Conservation (phyloP, 2,888 invertebrate species). For the Xanthia icteritia region DNA sequence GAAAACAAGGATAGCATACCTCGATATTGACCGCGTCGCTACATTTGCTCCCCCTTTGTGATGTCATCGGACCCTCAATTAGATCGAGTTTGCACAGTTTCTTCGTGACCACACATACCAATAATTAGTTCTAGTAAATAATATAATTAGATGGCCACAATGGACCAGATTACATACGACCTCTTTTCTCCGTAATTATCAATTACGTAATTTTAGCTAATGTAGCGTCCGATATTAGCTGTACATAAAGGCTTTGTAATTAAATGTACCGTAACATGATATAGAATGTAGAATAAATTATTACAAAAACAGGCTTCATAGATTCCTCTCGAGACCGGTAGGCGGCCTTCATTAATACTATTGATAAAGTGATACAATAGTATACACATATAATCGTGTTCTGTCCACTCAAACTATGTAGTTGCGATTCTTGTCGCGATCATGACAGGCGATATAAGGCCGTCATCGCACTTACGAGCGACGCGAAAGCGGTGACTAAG, state of each 20-base stretch:
- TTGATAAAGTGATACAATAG: conserved; percentile 43
- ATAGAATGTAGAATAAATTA: conserved; percentile 32
- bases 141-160: conserved; percentile 12
- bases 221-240: background rate
- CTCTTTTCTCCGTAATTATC: conserved; percentile 27
- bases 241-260: background rate
- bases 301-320: conserved; percentile 24
- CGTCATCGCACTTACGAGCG: conserved; percentile 57
- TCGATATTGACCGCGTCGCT: conserved; percentile 31
- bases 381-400: conserved; percentile 28
- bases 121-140: conserved; percentile 31
- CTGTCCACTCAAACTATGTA: conserved; percentile 44
- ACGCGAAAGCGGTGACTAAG: conserved; percentile 76
- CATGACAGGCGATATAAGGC: conserved; percentile 64
- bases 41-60: conserved; percentile 35
- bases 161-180: background rate
- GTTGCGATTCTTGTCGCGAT: conserved; percentile 69
- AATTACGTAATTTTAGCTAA: conserved; percentile 19
- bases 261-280: conserved; percentile 29
- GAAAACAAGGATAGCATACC: conserved; percentile 38
- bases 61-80: conserved; percentile 29
- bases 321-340: conserved; percentile 35
- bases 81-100: conserved; percentile 28
- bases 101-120: conserved; percentile 35
- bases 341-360: conserved; percentile 48